Base-by-base conservation (phyloP, 2,113 vertebrate species). In the Terrapene triunguis region DNA sequence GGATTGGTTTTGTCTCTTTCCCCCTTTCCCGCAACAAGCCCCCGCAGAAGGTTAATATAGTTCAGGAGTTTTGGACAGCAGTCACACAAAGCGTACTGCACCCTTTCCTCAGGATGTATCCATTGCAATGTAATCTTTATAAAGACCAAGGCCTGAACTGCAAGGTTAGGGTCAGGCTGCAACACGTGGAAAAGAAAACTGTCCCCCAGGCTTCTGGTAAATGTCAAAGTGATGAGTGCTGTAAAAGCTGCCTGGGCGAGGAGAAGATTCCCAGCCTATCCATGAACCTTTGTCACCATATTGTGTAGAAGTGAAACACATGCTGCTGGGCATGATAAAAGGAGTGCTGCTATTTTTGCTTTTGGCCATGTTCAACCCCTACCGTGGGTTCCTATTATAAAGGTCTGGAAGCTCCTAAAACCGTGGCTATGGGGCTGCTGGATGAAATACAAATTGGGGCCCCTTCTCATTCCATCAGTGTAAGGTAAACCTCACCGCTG, bases 101-200 rank as follows among this genome's bases (percentile, higher is more conserved):
- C 96, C 94, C 96, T 98, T 98, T 98, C 98, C 98, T 98, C 94
- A 97, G 98, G 97, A 98, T 98, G 83, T 93, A 88, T 94, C 93
- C 76, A 1, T 0, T 87, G 86, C 74, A 85, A 88, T 25, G 89
- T 97, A 95, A 94, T 95, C 95, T 97, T 65, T 76, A 92, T 88
- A 95, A 90, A 97, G 95, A 86, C 82, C 47, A 16, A 0, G 59
- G 94, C 96, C 89, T 96, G 93, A 96, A 93, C 62, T 84, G 85
- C 79, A 93, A 96, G 89, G 82, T 95, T 85, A 96, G 91, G 94
- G 94, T 97, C 90, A 96, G 0, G 0, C 86, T 82, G 82, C 94
- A 95, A 90, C 96, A 90, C 92, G 88, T 89, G 92, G 96, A 98
- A 96, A 97, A 13, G 53, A 96, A 95, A 97, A 50, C 55, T 12